These are phyloP conservation scores for Acleris holmiana DNA, from an alignment of 2,888 invertebrate species.

Conservation along the genomic window DNA sequence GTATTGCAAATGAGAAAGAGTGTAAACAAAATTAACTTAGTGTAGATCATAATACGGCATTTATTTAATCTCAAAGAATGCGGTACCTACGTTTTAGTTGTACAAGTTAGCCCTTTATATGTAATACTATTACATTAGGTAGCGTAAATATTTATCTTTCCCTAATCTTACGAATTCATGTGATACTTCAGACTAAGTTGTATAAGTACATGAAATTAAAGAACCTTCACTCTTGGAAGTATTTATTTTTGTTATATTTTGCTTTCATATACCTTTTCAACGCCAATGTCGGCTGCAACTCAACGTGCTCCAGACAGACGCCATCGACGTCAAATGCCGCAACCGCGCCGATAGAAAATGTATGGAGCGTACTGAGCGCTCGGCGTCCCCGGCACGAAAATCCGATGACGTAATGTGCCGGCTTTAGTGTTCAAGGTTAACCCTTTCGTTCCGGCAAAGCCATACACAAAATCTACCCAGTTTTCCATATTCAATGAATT, in stretches of 20 bases:
- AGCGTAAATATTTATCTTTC: conserved; percentile 66
- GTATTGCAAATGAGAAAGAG: conserved; percentile 42
- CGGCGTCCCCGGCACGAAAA: too few relatives aligned
- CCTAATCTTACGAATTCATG: conserved; percentile 67
- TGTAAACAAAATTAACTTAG: conserved; percentile 47
- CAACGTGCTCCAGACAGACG: too few relatives aligned
- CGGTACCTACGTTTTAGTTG: conserved; percentile 50
- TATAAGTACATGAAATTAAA: conserved; percentile 74
- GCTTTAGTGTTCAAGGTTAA: too few relatives aligned
- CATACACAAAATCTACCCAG: too few relatives aligned
- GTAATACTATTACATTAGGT: conserved; percentile 54
- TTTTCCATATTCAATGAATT: too few relatives aligned
- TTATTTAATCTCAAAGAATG: conserved; percentile 59
- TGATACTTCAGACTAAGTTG: conserved; percentile 76
- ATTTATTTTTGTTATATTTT: conserved; percentile 21
- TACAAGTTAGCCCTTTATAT: conserved; percentile 59
- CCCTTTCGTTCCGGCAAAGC: too few relatives aligned
- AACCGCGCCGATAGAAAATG: too few relatives aligned
- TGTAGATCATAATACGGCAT: conserved; percentile 56
- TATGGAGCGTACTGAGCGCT: too few relatives aligned
- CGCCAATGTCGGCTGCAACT: too few relatives aligned
- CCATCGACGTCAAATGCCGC: too few relatives aligned
- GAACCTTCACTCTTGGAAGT: conserved; percentile 59
- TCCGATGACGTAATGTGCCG: too few relatives aligned
- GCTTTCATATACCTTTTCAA: too few relatives aligned